phyloP scores from a whole-genome alignment of 2,888 invertebrate species.

The Drosophila pseudotalamancana region DNA sequence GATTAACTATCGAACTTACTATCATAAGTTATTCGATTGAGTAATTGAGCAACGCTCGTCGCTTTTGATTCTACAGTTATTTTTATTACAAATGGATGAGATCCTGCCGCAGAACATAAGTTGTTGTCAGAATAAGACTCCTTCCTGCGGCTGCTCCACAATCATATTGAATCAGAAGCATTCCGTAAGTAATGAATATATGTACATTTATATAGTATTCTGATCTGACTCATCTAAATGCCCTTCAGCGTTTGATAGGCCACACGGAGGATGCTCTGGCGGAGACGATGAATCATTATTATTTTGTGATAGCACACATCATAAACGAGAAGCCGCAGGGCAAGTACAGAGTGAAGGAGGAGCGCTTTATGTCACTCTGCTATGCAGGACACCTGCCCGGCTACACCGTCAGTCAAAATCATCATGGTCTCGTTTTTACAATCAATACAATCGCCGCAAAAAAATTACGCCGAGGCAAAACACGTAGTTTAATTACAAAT shows the following conservation, averaged over 20 bases:
- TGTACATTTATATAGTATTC: background rate
- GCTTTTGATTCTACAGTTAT: constrained; percentile 87
- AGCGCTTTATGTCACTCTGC: constrained; percentile 4
- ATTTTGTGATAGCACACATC: constrained; percentile 1
- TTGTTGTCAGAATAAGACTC: background rate
- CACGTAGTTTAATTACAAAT: too few relatives aligned
- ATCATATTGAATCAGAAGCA: constrained; percentile 89
- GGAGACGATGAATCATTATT: background rate
- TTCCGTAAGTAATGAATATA: constrained; percentile 86
- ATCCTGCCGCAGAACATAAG: constrained; percentile 86
- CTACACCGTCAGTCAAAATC: background rate
- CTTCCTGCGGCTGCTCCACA: constrained; percentile 89
- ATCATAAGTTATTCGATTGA: too few relatives aligned
- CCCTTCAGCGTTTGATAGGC: background rate
- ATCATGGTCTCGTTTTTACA: constrained; percentile 1
- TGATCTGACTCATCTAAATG: background rate
- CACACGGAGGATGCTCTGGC: background rate
- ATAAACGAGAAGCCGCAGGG: background rate
- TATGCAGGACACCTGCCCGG: background rate
- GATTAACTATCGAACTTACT: background rate
- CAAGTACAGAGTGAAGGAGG: constrained; percentile 1
- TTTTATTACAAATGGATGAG: constrained; percentile 93
- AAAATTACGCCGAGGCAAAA: background rate
- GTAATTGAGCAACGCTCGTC: too few relatives aligned
- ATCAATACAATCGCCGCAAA: background rate